phyloP scores from a whole-genome alignment of 2,888 invertebrate species.

The Margaritifera margaritifera region DNA sequence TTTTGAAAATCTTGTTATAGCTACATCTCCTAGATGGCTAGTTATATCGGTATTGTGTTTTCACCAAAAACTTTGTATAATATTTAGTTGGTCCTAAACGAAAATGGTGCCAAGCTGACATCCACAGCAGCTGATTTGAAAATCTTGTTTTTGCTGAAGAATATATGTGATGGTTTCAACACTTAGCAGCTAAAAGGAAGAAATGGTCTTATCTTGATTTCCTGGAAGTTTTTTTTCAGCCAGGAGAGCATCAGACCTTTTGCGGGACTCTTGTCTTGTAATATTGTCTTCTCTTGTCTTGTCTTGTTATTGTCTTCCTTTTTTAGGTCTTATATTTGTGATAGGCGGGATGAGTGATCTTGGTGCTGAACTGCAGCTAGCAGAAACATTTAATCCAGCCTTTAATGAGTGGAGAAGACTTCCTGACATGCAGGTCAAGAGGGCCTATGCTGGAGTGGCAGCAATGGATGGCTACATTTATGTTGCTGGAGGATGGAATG shows the following conservation, averaged over 20 bases:
- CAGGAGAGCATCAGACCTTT: background rate
- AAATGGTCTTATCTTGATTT: background rate
- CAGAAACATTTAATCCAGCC: conserved; percentile 77
- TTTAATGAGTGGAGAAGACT: conserved; percentile 86
- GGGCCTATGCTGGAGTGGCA: conserved; percentile 93
- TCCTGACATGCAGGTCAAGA: conserved; percentile 84
- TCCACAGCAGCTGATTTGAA: background rate
- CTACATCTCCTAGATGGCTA: no score
- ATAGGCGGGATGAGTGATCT: conserved; percentile 83
- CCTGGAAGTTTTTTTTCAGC: background rate
- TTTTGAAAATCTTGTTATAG: no score
- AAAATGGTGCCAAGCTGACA: background rate
- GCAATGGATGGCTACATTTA: conserved; percentile 85
- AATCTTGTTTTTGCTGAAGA: no score
- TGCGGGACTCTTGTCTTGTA: no score
- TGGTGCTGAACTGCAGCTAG: conserved; percentile 56
- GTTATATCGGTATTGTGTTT: no score
- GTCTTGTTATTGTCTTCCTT: background rate
- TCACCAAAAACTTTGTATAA: no score
- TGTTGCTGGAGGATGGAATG: conserved; percentile 91
- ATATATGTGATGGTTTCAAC: no score
- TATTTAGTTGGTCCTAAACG: no score
- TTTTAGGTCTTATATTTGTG: conserved; percentile 86
- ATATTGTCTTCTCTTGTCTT: no score
- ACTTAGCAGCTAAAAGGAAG: no score